Evolutionary conservation across 2,797 vertebrate species (phyloP).

Genomic region (Sebastes cheni): DNA sequence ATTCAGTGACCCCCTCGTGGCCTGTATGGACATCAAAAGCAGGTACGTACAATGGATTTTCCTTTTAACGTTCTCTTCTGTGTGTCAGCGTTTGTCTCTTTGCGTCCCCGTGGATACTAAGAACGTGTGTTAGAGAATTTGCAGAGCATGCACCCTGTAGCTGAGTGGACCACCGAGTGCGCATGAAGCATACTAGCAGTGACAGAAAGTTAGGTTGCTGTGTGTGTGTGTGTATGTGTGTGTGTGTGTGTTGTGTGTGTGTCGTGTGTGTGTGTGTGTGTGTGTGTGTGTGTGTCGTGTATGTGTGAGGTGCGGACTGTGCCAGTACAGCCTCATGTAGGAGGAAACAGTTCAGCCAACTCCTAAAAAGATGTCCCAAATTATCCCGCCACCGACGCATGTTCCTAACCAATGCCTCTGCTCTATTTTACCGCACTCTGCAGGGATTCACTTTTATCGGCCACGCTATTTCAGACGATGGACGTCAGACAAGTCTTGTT

Average conservation of each 20-base stretch:
- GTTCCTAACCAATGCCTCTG: constrained; percentile 53
- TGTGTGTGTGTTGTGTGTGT: not conserved
- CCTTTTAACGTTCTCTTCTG: not conserved
- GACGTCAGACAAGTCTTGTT: constrained; percentile 46
- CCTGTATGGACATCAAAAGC: not conserved
- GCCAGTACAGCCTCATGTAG: constrained; percentile 53
- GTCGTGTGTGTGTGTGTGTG: not conserved
- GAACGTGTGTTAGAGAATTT: not conserved
- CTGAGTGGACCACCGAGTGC: not conserved
- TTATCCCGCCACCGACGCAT: constrained; percentile 72
- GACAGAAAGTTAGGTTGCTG: constrained; percentile 45
- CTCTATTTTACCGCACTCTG: constrained; percentile 76
- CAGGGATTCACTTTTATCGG: constrained; percentile 56
- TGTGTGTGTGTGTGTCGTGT: constrained; percentile 2
- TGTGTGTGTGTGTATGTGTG: not conserved
- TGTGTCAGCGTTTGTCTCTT: not conserved
- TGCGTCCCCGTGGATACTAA: not conserved
- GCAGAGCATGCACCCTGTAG: not conserved
- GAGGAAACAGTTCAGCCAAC: constrained; percentile 69
- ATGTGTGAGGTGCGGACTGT: constrained; percentile 28
- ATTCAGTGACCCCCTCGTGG: not conserved
- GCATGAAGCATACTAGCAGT: constrained; percentile 31
- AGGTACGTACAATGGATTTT: not conserved
- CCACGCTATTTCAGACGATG: constrained; percentile 58
- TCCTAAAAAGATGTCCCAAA: constrained; percentile 67